Evolutionary conservation across 2,113 vertebrate genomes (phyloP).

Genomic region (Lamprologus speciosus): DNA sequence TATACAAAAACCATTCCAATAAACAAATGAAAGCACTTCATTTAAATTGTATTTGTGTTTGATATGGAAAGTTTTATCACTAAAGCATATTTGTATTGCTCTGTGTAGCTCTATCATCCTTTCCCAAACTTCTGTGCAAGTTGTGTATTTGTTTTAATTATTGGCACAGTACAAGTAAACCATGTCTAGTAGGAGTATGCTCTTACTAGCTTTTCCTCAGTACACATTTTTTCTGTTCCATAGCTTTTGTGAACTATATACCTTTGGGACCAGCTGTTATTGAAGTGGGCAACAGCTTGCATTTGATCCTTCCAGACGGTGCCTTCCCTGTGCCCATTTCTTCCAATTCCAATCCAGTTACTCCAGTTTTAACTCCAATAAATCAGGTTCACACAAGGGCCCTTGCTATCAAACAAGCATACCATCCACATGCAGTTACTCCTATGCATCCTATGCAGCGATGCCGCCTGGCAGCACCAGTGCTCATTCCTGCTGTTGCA

Average conservation of each 20-base stretch:
- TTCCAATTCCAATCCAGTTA: not conserved
- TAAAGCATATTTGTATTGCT: not conserved
- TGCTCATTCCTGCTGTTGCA: slow-evolving; percentile 22
- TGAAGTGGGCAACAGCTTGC: slow-evolving; percentile 60
- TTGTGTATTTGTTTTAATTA: not conserved
- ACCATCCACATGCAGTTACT: not conserved
- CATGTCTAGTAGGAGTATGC: not conserved
- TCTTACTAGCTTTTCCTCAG: not conserved
- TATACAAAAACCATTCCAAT: not conserved
- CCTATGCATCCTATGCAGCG: not conserved
- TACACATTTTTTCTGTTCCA: not conserved
- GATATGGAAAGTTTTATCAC: not conserved
- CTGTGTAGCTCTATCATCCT: not conserved
- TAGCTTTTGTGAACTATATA: slow-evolving; percentile 56
- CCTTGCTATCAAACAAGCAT: not conserved
- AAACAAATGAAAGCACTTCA: not conserved
- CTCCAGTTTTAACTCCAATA: slow-evolving; percentile 39
- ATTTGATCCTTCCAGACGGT: slow-evolving; percentile 67
- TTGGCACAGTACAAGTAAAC: not conserved
- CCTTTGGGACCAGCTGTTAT: slow-evolving; percentile 54
- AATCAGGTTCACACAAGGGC: not conserved
- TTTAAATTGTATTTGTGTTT: not conserved
- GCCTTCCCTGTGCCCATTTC: slow-evolving; percentile 40
- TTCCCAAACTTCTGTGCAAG: not conserved
- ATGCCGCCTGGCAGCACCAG: not conserved